Conservation (phyloP, 2,797 vertebrate species). For the Lemur catta region DNA sequence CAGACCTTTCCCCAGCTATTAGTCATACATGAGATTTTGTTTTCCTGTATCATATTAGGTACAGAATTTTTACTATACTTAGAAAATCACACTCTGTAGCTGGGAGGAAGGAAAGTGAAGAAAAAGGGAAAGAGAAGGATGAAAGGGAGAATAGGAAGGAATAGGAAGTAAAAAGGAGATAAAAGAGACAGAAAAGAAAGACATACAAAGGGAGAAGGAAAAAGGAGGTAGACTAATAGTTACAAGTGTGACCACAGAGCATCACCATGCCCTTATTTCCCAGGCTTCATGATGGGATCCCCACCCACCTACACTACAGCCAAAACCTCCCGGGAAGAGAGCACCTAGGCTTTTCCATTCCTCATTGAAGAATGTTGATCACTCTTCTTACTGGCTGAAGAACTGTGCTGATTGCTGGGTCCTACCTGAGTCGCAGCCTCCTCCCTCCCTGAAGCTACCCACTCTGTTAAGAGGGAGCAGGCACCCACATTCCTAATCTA, state of each 20-base stretch:
- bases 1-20: not conserved
- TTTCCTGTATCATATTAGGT: not conserved
- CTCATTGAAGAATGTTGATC: not conserved
- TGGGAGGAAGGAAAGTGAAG: not conserved
- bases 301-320: too few relatives aligned
- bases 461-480: not conserved
- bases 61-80: not conserved
- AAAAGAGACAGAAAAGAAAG: not conserved
- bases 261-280: not conserved
- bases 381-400: not conserved
- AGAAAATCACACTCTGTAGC: not conserved
- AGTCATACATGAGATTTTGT: not conserved
- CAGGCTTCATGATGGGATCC: not conserved
- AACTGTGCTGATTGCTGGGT: too few relatives aligned
- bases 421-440: not conserved
- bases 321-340: not conserved
- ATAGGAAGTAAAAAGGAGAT: not conserved
- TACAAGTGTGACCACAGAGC: rapidly evolving
- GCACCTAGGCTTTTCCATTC: not conserved
- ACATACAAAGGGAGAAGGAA: not conserved
- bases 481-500: rapidly evolving
- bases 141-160: not conserved
- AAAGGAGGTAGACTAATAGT: too few relatives aligned
- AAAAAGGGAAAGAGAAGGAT: not conserved
- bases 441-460: not conserved